Base-by-base conservation (phyloP, 2,797 vertebrate genomes). In the Naso thynnoides region DNA sequence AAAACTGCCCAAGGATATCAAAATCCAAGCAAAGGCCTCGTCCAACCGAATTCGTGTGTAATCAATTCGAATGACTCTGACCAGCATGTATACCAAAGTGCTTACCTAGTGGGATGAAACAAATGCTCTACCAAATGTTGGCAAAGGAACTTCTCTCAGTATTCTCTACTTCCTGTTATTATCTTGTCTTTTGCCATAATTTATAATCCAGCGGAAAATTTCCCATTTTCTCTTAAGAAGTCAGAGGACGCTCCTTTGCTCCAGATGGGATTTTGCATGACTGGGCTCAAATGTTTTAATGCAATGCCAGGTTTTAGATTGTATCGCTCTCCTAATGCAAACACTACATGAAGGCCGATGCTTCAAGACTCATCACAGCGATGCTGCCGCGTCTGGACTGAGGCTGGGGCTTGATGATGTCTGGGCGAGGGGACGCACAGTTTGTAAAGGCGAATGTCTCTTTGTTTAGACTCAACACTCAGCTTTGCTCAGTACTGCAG, bases 31-130 rank as follows among this genome's bases (percentile, higher is more conserved):
- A 78, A 88, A 86, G 84, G 78, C 87, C 85, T 78, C 66, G 78
- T 86, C 73, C 79, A 63, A 48, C 76, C 52, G 68, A 87, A 85
- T 82, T 56, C 55, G 54, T 72, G 60, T 73, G 73, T 76, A 68
- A 88, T 88, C 44, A 70, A 71, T 77, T 67, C 54, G 74, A 82
- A 31, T 83, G 83, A 62, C 78, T 89, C 75, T 86, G 86, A 89
- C 88, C 89, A 91, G 91, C 92, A 91, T 92, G 84, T 88, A 84
- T 85, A 90, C 91, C 91, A 88, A 92, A 92, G 91, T 92, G 88
- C 86, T 90, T 81, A 88, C 71, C 14, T 42, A 85, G 79, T 73
- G 61, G 78, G 79, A 83, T 66, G 70, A 84, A 84, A 81, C 68
- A 78, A 81, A 71, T 18, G 47, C 79, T 83, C 70, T 81, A 83